Base-by-base conservation (phyloP, 1,140 invertebrate genomes). In the Psilanteris sp. region DNA sequence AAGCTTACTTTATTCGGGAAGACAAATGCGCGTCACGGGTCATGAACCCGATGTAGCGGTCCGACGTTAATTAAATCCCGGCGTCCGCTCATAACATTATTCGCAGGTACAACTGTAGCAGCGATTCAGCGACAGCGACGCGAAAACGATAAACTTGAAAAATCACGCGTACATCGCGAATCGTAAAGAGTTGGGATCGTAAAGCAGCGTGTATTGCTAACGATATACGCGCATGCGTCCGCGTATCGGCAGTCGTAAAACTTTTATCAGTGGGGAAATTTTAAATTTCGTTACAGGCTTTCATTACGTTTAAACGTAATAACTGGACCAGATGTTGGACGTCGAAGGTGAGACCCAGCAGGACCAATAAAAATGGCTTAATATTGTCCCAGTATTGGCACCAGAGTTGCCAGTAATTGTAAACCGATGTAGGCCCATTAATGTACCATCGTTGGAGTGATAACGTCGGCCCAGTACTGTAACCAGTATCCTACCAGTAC, bases 11-110 rank as follows among this genome's bases (percentile, higher is more conserved):
- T 29, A 71, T 72, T 41, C 52, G 41, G 43, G 41, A 81, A 80
- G 79, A 82, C 77, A 78, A 82, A 78, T 68, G 72, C 77, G 66
- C 52, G 66, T 75, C 27, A 73, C 32, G 75, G 73, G 82, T 81
- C 77, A 78, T 81, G 76, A 81, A 79, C 71, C 50, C 62, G 67
- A 62, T 43, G 59, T 41, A 36, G 14, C 32, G 36, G 24, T 31
- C 44, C 20, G 24, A 24, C 44, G 48, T 61, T 79, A 82, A 83
- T 83, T 82, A 81, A 82, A 79, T 80, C 68, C 70, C 46, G 13
- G 24, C 70, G 67, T 74, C 64, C 66, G 57, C 66, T 76, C 57
- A 13, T 75, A 77, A 77, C 79, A 78, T 81, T 76, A 72, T 80
- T 50, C 36, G 50, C 41, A 46, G 31, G 55, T 48, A 32, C 27